phyloP scores from a whole-genome alignment of 2,113 vertebrate species.

The Sinocyclocheilus grahami region DNA sequence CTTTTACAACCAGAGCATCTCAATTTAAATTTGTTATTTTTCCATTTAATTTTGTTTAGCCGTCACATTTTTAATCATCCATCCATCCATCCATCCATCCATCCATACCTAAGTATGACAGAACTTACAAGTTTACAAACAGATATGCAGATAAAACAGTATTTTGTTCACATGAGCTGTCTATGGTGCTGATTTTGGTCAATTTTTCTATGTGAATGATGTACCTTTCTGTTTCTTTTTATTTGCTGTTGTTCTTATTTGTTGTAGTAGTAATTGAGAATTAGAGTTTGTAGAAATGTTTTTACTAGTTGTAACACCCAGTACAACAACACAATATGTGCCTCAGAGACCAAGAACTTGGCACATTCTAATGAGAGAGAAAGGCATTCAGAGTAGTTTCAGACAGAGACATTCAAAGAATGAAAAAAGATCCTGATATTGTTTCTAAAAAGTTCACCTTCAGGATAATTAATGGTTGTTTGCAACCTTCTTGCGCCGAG shows the following conservation, averaged over 20 bases:
- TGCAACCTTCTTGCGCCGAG: neutral
- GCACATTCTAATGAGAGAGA: neutral
- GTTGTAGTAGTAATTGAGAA: neutral
- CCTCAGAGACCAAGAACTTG: neutral
- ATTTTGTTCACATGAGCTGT: neutral
- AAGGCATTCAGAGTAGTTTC: neutral
- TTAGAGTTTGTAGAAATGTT: neutral
- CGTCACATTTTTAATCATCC: neutral
- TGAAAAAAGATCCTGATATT: neutral
- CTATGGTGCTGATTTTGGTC: conserved; percentile 9
- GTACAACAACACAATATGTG: neutral
- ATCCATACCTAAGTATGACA: neutral
- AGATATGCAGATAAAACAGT: neutral
- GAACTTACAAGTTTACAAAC: neutral
- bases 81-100: neutral
- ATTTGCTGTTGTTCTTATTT: neutral
- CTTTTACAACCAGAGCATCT: neutral
- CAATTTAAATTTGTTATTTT: neutral
- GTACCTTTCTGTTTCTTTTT: neutral
- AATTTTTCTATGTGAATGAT: neutral
- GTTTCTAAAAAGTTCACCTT: conserved; percentile 17
- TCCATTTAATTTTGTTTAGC: neutral
- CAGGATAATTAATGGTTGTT: conserved; percentile 4
- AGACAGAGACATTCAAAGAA: neutral
- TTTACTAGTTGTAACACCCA: neutral